Evolutionary conservation across 1,140 invertebrate species (phyloP).

Genomic region (Venturia canescens): DNA sequence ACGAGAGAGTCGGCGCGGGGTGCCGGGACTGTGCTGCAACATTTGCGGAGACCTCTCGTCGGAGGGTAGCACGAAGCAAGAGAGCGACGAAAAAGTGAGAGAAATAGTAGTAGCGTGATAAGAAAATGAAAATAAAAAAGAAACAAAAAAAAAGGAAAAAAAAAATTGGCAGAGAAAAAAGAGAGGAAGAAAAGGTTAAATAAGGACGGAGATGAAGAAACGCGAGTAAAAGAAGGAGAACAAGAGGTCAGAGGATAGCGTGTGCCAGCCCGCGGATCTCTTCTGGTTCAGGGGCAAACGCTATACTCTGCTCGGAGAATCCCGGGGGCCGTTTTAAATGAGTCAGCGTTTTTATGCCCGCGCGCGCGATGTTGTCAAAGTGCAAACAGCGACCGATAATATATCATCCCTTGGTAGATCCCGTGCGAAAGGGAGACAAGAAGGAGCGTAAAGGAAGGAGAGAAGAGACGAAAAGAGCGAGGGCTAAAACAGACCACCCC

Average conservation of each 20-base stretch:
- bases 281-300: conserved; percentile 47
- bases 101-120: conserved; percentile 21
- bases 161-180: conserved; percentile 43
- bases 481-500: background rate
- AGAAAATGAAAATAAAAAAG: conserved; percentile 38
- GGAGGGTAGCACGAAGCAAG: conserved; percentile 16
- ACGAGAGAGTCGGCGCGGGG: conserved; percentile 45
- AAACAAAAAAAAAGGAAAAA: conserved; percentile 26
- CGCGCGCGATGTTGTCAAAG: conserved; percentile 77
- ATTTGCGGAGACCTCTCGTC: conserved; percentile 28
- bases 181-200: background rate
- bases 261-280: conserved; percentile 66
- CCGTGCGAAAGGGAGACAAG: conserved; percentile 36
- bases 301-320: conserved; percentile 61
- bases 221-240: conserved; percentile 42
- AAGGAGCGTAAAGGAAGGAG: conserved; percentile 36
- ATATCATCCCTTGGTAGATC: conserved; percentile 74
- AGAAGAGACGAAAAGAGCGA: conserved; percentile 24
- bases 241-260: conserved; percentile 50
- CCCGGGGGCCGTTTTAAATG: conserved; percentile 77
- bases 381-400: conserved; percentile 77
- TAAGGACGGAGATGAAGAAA: conserved; percentile 10
- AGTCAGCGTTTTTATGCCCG: conserved; percentile 78
- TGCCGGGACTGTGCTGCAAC: conserved; percentile 8
- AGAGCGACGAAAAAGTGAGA: background rate